phyloP scores from a whole-genome alignment of 2,888 invertebrate genomes.

The Clitarchus hookeri region DNA sequence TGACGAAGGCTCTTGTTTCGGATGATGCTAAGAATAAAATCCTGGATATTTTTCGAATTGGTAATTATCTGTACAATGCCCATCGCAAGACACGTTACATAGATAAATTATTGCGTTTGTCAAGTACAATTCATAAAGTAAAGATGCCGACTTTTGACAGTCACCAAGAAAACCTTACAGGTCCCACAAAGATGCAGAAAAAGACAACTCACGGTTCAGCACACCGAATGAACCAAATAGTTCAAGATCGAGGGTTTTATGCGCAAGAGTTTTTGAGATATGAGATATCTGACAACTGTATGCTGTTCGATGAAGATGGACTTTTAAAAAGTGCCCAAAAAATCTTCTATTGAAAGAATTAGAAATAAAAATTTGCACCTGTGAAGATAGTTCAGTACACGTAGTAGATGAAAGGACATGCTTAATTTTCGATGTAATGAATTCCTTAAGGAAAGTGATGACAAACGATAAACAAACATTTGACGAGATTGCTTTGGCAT shows the following conservation, averaged over 20 bases:
- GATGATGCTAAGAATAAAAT: conserved; percentile 11
- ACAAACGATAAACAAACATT: no score
- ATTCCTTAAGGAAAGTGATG: background rate
- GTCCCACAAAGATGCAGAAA: background rate
- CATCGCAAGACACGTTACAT: conserved; percentile 16
- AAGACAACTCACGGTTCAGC: background rate
- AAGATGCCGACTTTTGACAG: no score
- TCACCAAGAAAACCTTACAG: background rate
- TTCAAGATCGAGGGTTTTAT: no score
- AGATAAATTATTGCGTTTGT: background rate
- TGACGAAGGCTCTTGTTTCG: no score
- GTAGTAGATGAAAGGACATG: background rate
- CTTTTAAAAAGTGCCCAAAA: background rate
- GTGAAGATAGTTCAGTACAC: background rate
- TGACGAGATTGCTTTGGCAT: background rate
- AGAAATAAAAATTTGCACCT: background rate
- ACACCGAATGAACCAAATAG: background rate
- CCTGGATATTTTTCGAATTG: background rate
- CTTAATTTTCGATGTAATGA: conserved; percentile 18
- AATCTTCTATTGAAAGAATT: background rate
- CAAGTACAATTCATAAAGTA: conserved; percentile 12
- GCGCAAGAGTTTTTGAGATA: conserved; percentile 3
- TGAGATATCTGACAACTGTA: background rate
- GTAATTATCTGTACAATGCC: background rate
- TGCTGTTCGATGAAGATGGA: background rate